Percentiles rank a stretch among this genome's conserved stretches.
Evolutionary conservation across 1,140 invertebrate species (phyloP).

Genomic region (Tribolium madens): DNA sequence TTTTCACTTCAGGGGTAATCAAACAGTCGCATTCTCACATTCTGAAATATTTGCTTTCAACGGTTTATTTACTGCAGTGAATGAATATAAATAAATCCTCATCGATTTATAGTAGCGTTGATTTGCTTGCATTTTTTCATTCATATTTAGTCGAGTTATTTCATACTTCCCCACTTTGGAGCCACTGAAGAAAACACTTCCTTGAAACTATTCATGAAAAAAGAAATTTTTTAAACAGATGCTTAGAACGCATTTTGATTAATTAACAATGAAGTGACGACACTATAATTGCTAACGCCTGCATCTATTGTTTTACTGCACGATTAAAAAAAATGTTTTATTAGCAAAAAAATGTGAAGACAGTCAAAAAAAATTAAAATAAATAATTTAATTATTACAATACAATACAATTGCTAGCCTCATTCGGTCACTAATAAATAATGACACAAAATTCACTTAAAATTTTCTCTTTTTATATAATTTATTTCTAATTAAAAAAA

Average conservation of each 20-base stretch:
- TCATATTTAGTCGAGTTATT: not conserved
- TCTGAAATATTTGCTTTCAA: constrained; percentile 22
- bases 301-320: not conserved
- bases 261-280: not conserved
- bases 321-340: not conserved
- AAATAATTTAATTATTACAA: too few relatives aligned
- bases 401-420: too few relatives aligned
- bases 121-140: not conserved
- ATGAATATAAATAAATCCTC: constrained; percentile 19
- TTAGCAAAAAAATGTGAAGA: too few relatives aligned
- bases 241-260: not conserved
- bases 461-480: too few relatives aligned
- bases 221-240: not conserved
- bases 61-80: constrained; percentile 21
- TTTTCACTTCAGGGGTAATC: constrained; percentile 48
- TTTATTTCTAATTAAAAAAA: too few relatives aligned
- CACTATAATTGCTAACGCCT: not conserved
- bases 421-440: too few relatives aligned
- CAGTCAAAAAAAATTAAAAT: too few relatives aligned
- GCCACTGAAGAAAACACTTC: not conserved
- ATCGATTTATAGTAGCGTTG: not conserved
- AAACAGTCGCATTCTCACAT: constrained; percentile 41
- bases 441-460: too few relatives aligned
- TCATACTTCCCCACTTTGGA: not conserved
- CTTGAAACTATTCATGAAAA: not conserved